phyloP scores from a whole-genome alignment of 2,797 vertebrate species.

The Micromesistius poutassou region DNA sequence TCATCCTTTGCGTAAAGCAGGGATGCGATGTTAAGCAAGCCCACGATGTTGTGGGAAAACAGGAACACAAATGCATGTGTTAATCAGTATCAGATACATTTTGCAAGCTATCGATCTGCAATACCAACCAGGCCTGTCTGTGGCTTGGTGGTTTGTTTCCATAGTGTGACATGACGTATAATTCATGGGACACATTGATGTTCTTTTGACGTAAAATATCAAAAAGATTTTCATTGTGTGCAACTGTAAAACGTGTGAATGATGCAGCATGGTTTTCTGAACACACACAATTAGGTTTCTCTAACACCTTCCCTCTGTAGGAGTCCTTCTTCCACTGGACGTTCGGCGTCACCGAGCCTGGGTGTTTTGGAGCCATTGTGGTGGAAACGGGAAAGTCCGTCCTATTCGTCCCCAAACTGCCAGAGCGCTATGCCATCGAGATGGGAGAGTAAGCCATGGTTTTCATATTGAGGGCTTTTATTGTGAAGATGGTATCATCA shows the following conservation, averaged over 20 bases:
- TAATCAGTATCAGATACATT: no score
- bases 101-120: no score
- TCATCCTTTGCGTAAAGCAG: no score
- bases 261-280: background rate
- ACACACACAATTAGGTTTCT: background rate
- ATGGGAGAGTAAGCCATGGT: conserved; percentile 88
- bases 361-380: conserved; percentile 84
- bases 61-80: no score
- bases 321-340: conserved; percentile 98
- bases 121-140: no score
- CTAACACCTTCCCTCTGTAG: conserved; percentile 61
- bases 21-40: no score
- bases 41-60: no score
- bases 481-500: background rate
- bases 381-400: conserved; percentile 85
- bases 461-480: conserved; percentile 8
- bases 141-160: no score
- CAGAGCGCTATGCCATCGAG: conserved; percentile 89
- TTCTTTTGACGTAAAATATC: background rate
- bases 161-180: no score
- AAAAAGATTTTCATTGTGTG: background rate
- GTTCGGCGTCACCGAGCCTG: conserved; percentile 88
- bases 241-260: background rate
- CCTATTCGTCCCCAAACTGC: conserved; percentile 89
- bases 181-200: conserved; percentile 1